Evolutionary conservation across 2,888 invertebrate species (phyloP).

Genomic region (Spodoptera picta): DNA sequence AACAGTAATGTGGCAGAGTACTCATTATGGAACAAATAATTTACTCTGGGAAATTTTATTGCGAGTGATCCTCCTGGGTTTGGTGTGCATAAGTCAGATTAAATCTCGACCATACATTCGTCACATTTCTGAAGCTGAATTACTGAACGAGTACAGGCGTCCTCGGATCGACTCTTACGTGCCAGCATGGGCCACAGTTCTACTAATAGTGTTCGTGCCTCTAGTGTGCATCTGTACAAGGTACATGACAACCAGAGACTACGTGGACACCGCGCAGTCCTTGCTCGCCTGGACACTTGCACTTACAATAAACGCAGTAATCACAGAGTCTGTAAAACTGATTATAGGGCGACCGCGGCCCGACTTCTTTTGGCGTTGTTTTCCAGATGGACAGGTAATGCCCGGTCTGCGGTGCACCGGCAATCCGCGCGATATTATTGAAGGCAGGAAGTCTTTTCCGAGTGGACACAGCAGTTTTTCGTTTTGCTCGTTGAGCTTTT

Average conservation of each 20-base stretch:
- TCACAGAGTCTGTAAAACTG: slow-evolving; percentile 90
- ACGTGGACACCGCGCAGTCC: slow-evolving; percentile 63
- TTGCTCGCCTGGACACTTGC: slow-evolving; percentile 89
- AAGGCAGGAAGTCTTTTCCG: slow-evolving; percentile 96
- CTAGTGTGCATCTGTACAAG: slow-evolving; percentile 83
- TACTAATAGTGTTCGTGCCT: slow-evolving; percentile 90
- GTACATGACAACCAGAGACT: slow-evolving; percentile 61
- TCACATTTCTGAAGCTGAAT: slow-evolving; percentile 92
- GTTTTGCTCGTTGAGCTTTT: slow-evolving; percentile 93
- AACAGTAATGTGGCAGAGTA: slow-evolving; percentile 56
- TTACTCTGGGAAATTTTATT: slow-evolving; percentile 63
- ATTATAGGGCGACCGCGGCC: slow-evolving; percentile 92
- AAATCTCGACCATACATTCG: slow-evolving; percentile 90
- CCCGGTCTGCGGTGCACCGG: slow-evolving; percentile 90
- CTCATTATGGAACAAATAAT: slow-evolving; percentile 50
- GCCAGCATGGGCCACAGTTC: slow-evolving; percentile 89
- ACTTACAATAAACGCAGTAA: slow-evolving; percentile 89
- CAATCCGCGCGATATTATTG: slow-evolving; percentile 87
- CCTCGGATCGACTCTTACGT: slow-evolving; percentile 91
- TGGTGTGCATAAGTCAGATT: slow-evolving; percentile 85
- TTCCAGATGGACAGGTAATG: slow-evolving; percentile 90
- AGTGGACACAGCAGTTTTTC: slow-evolving; percentile 95
- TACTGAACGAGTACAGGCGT: slow-evolving; percentile 91
- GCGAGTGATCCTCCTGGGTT: slow-evolving; percentile 61
- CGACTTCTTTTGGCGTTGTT: slow-evolving; percentile 94